Base-by-base conservation (phyloP, 2,113 vertebrate species). In the Myanophis thanlyinensis region DNA sequence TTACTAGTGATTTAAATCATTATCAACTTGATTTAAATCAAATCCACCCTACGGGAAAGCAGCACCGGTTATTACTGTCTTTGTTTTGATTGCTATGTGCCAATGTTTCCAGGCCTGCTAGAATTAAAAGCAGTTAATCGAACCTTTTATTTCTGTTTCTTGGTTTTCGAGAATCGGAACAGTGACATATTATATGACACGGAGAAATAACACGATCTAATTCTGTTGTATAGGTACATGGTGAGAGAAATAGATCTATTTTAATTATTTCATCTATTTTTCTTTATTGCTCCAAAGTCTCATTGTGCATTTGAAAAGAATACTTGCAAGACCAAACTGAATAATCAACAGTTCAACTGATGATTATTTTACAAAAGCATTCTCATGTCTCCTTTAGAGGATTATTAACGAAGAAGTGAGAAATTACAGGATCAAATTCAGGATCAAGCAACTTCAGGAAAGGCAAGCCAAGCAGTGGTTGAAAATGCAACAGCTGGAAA, bases 331-430 rank as follows among this genome's bases (percentile, higher is more conserved):
- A 88, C 59, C 22, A 10, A 90, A 80, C 30, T 0, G 20, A 40
- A 48, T 93, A 94, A 89, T 7, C 89, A 35, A 92, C 5, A 48
- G 56, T 8, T 94, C 30, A 88, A 18, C n/a, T 2, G 3, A 91
- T 94, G 8, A 87, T 4, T 62, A 44, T 3, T 90, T 15, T 40
- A 15, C 35, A 94, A 95, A 56, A 67, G 91, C 92, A 93, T 51
- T 3, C 44, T 52, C 91, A 90, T 67, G 30, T 35, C 30, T 67
- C 30, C 62, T 35, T 67, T 67, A 67, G 30, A 35, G 30, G 62
- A 73, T 73, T 73, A 73, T 35, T 73, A 73, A 73, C 18, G 18
- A 67, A 73, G 62, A 73, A 73, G 62, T 73, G 62, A 73, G 62
- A 35, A 73, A 73, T 35, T 73, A 35, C n/a, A 73, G 30, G 30